Evolutionary conservation across 1,140 invertebrate species (phyloP), one percentile per base, ranked within the genome.

Genomic region (Eumeta japonica): DNA sequence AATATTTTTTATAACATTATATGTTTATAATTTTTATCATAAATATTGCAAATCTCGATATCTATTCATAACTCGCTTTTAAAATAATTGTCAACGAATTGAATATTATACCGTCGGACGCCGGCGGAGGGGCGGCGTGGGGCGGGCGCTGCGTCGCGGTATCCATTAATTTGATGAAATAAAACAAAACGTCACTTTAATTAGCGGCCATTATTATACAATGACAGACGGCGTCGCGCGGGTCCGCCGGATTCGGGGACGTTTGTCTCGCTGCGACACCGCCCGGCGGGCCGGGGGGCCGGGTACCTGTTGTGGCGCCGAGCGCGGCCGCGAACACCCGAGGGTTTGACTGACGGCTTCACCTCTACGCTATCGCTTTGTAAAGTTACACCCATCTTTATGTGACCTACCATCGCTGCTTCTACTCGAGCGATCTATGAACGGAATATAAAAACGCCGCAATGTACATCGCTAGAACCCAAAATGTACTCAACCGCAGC

Each of bases 141-240:
- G n/a, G n/a, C n/a, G n/a, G n/a, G n/a, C n/a, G n/a, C n/a, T n/a
- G 38, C 38, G 46, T 37, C 50, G 53, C 39, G 49, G 52, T 46
- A 46, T 52, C 48, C 58, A 62, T 62, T 62, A 59, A 62, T 62
- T 62, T 55, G 56, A 57, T 51, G 58, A 52, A 50, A 62, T 62
- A 58, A 54, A 62, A 62, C 58, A 62, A 62, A 62, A 53, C 50
- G 56, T 59, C 58, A 59, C 46, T 55, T 62, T 62, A 62, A 62
- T 62, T 62, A 59, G 56, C 45, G 30, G 17, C 52, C 50, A 62
- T 62, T 62, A 62, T 55, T 54, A 54, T 48, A 59, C 41, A 35
- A 35, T 35, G 34, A 58, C 50, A 52, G 52, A 54, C 46, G 51
- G 45, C 48, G 53, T n/a, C 20, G 45, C 16, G 38, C 19, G 28